Percentiles rank a stretch among this genome's conserved stretches.
Conservation (phyloP, 2,888 invertebrate genomes). For the Nineta flava region DNA sequence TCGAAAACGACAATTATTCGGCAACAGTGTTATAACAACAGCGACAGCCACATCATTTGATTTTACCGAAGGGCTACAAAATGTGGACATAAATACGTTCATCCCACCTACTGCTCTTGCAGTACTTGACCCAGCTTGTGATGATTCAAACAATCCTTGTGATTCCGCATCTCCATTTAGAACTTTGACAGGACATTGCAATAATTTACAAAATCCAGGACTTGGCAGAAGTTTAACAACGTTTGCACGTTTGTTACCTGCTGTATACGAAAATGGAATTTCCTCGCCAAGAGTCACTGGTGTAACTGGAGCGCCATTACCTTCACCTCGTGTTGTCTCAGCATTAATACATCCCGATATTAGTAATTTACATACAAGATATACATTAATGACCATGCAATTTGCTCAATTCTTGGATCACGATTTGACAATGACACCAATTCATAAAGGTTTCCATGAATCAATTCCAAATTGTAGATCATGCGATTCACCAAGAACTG, state of each 20-base stretch:
- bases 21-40: constrained; percentile 40
- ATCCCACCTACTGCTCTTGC: constrained; percentile 42
- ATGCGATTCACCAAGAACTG: constrained; percentile 73
- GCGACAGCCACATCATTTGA: constrained; percentile 40
- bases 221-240: constrained; percentile 73
- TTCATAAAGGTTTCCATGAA: constrained; percentile 77
- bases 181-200: constrained; percentile 70
- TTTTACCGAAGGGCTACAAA: constrained; percentile 60
- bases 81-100: constrained; percentile 59
- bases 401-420: constrained; percentile 90
- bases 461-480: constrained; percentile 80
- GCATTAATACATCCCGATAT: constrained; percentile 84
- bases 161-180: constrained; percentile 55
- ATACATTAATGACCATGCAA: constrained; percentile 89
- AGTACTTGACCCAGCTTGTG: constrained; percentile 52
- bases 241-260: constrained; percentile 68
- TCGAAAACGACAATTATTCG: constrained; percentile 59
- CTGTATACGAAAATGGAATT: constrained; percentile 78
- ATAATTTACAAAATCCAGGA: constrained; percentile 68
- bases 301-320: constrained; percentile 59
- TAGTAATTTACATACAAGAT: constrained; percentile 72
- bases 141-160: constrained; percentile 52
- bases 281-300: constrained; percentile 62
- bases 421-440: constrained; percentile 87
- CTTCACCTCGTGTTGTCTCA: constrained; percentile 74